phyloP scores from a whole-genome alignment of 2,797 vertebrate genomes.

The Scolopax rusticola region DNA sequence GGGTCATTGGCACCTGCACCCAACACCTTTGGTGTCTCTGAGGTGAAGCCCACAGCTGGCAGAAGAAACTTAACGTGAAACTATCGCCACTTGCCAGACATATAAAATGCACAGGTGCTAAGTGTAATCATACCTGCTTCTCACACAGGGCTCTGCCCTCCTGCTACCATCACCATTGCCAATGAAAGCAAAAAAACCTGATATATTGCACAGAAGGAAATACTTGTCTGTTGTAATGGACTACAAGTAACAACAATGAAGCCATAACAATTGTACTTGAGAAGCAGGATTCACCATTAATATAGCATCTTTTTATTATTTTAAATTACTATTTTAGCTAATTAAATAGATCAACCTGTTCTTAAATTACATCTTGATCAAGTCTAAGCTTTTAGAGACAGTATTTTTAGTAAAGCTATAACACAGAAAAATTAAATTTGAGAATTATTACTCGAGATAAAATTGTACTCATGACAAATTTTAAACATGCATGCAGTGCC shows the following conservation, averaged over 20 bases:
- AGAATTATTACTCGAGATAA: background rate
- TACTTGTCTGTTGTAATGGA: rapidly evolving
- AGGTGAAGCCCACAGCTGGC: background rate
- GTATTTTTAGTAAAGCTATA: background rate
- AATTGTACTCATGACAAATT: conserved; percentile 2
- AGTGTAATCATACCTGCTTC: background rate
- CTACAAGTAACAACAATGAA: background rate
- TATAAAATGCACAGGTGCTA: rapidly evolving
- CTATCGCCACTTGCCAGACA: background rate
- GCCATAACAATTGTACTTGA: background rate
- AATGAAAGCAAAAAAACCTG: rapidly evolving
- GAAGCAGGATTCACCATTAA: background rate
- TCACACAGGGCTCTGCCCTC: background rate
- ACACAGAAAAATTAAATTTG: background rate
- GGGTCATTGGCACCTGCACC: background rate
- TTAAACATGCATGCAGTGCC: background rate
- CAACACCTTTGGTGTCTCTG: background rate
- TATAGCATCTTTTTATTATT: background rate
- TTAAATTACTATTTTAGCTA: background rate
- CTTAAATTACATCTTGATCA: background rate
- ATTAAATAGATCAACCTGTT: background rate
- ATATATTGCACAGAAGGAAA: background rate
- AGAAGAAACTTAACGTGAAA: background rate
- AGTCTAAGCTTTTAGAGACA: background rate
- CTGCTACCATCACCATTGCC: background rate